A percentile compares a stretch with the other conserved stretches of the same genome.
Conservation (phyloP, 2,113 vertebrate species). For the Neogale vison region DNA sequence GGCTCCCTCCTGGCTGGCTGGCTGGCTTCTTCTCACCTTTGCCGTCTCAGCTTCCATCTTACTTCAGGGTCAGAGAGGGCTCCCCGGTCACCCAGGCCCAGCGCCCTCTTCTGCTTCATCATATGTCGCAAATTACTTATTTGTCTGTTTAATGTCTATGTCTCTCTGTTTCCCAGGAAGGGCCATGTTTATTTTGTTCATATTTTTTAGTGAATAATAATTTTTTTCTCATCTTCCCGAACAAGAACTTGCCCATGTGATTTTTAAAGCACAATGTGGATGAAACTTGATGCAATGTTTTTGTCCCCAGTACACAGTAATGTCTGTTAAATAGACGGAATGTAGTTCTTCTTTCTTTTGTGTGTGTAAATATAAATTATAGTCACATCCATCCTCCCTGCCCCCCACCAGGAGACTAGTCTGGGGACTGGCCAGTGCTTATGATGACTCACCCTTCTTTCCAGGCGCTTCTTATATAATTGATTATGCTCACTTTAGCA, state of each 20-base stretch:
- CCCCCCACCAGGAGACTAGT: neutral
- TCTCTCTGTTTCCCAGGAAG: neutral
- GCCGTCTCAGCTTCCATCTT: neutral
- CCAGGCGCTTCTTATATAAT: neutral
- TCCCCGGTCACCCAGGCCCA: neutral
- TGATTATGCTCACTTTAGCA: neutral
- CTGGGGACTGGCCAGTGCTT: neutral
- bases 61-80: neutral
- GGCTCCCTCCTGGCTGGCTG: neutral
- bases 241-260: neutral
- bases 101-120: neutral
- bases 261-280: neutral
- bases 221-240: neutral
- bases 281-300: neutral
- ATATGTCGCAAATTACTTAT: neutral
- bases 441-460: neutral
- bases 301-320: neutral
- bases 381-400: neutral
- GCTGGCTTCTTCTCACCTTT: neutral
- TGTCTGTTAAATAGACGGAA: neutral
- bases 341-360: neutral
- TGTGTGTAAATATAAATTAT: neutral
- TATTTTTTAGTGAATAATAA: constrained; percentile 48
- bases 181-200: neutral
- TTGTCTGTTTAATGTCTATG: neutral